A percentile compares a stretch with the other conserved stretches of the same genome.
These are phyloP conservation scores for Heliconius erato DNA, from an alignment of 2,888 invertebrate species.

Conservation along the genomic window DNA sequence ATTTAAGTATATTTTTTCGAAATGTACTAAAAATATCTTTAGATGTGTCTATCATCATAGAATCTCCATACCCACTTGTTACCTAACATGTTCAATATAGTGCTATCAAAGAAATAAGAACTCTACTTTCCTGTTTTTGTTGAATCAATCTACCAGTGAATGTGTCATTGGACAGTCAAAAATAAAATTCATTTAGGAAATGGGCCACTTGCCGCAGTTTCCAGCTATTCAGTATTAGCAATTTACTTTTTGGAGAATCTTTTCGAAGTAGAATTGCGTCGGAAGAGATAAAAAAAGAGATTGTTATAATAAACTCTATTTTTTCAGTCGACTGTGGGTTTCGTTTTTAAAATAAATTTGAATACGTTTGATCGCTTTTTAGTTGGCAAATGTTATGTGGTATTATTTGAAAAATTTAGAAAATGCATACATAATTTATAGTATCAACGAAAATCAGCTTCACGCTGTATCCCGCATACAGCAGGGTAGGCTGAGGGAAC, in stretches of 20 bases:
- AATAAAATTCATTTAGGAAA: constrained; percentile 21
- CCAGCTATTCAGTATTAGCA: constrained; percentile 29
- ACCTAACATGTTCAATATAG: not conserved
- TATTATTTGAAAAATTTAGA: not conserved
- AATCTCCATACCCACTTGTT: not conserved
- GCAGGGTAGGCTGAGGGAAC: too few relatives aligned
- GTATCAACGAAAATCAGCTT: too few relatives aligned
- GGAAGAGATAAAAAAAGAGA: constrained; percentile 3
- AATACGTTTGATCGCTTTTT: not conserved
- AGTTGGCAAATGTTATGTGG: not conserved
- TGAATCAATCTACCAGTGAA: constrained; percentile 11
- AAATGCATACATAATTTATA: too few relatives aligned
- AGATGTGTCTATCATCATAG: too few relatives aligned
- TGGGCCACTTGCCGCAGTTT: constrained; percentile 27
- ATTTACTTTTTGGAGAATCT: constrained; percentile 7
- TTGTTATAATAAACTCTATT: constrained; percentile 12
- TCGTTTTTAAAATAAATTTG: too few relatives aligned
- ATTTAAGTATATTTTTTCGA: not conserved
- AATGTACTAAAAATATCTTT: too few relatives aligned
- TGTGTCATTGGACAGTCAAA: constrained; percentile 14
- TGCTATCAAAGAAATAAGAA: not conserved
- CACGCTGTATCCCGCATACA: too few relatives aligned
- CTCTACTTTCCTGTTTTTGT: constrained; percentile 3
- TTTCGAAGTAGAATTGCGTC: constrained; percentile 11
- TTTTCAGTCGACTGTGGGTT: not conserved